These are phyloP conservation scores for Holacanthella duospinosa DNA, from an alignment of 2,888 invertebrate species.

Conservation along the genomic window DNA sequence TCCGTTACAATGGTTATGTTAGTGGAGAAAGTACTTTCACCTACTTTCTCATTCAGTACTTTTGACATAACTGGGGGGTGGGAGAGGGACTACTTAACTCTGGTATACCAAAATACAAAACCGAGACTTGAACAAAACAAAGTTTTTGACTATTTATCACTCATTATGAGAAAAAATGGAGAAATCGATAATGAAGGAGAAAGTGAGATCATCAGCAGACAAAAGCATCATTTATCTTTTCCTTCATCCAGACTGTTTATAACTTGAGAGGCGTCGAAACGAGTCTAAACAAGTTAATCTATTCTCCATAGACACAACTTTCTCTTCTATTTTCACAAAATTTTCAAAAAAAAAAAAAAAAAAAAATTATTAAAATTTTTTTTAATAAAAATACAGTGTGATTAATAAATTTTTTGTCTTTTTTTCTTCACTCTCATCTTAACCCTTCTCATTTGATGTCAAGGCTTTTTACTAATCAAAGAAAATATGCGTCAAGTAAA, in stretches of 20 bases:
- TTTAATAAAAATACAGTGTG: too few relatives aligned
- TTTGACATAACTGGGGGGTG: neutral
- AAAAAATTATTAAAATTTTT: too few relatives aligned
- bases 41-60: neutral
- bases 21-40: neutral
- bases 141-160: neutral
- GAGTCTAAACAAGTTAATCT: neutral
- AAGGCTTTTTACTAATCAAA: too few relatives aligned
- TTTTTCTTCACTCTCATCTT: too few relatives aligned
- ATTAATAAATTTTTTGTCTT: too few relatives aligned
- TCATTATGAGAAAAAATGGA: neutral
- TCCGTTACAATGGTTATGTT: neutral
- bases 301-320: neutral
- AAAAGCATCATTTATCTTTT: neutral
- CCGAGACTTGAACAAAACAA: neutral
- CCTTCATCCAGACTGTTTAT: neutral
- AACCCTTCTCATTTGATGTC: too few relatives aligned
- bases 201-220: neutral
- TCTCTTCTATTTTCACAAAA: neutral
- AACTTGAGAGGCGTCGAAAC: neutral
- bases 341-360: neutral
- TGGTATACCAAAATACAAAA: neutral
- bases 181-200: neutral
- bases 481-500: too few relatives aligned
- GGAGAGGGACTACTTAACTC: neutral